These are phyloP conservation scores for Manacus vitellinus DNA, from an alignment of 2,113 vertebrate species.

Conservation along the genomic window DNA sequence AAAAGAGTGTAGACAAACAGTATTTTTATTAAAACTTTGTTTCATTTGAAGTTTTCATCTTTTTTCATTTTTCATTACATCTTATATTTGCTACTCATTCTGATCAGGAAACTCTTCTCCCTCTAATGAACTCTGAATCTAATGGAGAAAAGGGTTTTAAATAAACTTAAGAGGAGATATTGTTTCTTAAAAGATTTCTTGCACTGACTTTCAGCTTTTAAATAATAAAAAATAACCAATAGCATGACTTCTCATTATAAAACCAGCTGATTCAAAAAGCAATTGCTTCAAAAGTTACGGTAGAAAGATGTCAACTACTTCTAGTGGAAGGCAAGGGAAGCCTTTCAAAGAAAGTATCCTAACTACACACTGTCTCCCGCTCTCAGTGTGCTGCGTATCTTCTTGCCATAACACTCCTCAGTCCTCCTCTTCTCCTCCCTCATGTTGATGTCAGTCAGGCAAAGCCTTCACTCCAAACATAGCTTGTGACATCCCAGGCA, in stretches of 20 bases:
- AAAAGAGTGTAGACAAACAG: neutral
- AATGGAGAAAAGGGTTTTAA: neutral
- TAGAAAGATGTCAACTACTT: neutral
- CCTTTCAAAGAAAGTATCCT: neutral
- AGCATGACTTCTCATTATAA: neutral
- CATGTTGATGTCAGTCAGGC: neutral
- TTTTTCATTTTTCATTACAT: neutral
- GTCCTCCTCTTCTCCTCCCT: neutral
- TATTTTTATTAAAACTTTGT: neutral
- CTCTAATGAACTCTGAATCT: neutral
- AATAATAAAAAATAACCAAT: neutral
- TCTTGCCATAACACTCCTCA: neutral
- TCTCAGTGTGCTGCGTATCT: neutral
- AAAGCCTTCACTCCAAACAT: neutral
- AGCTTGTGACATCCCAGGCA: neutral
- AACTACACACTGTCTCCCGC: neutral
- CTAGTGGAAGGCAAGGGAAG: neutral
- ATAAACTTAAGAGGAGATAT: neutral
- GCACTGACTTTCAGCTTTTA: neutral
- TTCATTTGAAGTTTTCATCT: neutral
- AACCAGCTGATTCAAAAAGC: neutral
- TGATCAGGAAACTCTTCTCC: neutral
- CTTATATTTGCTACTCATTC: neutral
- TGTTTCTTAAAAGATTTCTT: neutral
- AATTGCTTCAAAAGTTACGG: neutral